Evolutionary conservation across 2,113 vertebrate species (phyloP), one percentile per base, ranked within the genome.

Genomic region (Rhombomys opimus): DNA sequence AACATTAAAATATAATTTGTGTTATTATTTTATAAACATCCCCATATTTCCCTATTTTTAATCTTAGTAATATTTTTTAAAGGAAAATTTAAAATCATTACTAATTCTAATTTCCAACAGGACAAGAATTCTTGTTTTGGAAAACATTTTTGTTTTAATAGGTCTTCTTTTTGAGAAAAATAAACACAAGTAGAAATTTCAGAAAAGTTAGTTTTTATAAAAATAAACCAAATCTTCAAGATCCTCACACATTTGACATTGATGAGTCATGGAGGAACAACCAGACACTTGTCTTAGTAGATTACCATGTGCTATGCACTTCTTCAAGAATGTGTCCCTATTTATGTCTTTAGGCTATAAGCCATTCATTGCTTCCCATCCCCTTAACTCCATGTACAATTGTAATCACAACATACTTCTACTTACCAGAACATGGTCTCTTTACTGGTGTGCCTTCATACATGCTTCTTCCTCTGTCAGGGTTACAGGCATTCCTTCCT

Each of bases 91-190:
- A 46, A 80, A 94, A 6, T 59, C 52, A 82, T 67, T 94, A 35
- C 5, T 67, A 87, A 76, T 70, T 92, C 50, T 4, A 35, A 11
- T 10, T 0, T 15, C 1, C 23, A 87, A n/a, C 14, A 67, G 76
- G 14, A 85, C 12, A 87, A 59, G 67, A 87, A 22, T 38, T 52
- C 65, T 67, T 0, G 22, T 86, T 73, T 93, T 59, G 15, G 32
- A 93, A 35, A 41, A 81, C 5, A 52, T 11, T 38, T 89, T 72
- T 95, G 20, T 96, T 23, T 35, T 73, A 18, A 76, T n/a, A 93
- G 50, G 20, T 7, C 10, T 91, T 94, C 57, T 76, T 3, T 91
- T 93, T 94, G 80, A 32, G 35, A 10, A 93, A 81, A 95, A 61
- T 70, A 76, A 92, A 73, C 50, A 94, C 22, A 14, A 22, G 8